Percentiles rank a stretch among this genome's conserved stretches.
phyloP scores from a whole-genome alignment of 2,888 invertebrate genomes.

The Pemphredon lugubris region DNA sequence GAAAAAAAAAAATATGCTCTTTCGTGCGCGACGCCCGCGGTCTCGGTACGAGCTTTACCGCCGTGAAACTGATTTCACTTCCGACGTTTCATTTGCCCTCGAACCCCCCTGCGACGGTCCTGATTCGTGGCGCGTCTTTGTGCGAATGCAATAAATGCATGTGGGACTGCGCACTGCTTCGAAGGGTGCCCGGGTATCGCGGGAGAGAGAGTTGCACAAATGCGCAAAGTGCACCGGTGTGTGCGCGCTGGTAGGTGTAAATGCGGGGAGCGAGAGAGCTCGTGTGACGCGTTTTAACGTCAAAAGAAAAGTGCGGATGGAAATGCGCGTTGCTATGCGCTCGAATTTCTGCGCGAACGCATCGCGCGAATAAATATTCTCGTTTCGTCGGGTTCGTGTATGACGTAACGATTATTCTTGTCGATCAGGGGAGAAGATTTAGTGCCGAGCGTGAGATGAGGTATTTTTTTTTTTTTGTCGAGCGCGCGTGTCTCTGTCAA shows the following conservation, averaged over 20 bases:
- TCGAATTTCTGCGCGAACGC: too few relatives aligned
- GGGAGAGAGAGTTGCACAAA: conserved; percentile 7
- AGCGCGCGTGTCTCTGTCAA: too few relatives aligned
- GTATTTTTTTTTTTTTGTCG: too few relatives aligned
- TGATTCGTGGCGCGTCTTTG: conserved; percentile 44
- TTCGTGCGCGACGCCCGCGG: background rate
- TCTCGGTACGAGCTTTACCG: conserved; percentile 33
- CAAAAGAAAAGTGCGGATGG: background rate
- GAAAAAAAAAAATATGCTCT: background rate
- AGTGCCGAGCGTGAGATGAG: too few relatives aligned
- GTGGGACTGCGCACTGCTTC: conserved; percentile 21
- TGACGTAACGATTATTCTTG: too few relatives aligned
- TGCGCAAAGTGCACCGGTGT: background rate
- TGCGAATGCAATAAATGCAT: conserved; percentile 39
- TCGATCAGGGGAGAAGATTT: too few relatives aligned
- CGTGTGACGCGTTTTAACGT: background rate
- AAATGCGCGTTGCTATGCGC: background rate
- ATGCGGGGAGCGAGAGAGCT: background rate
- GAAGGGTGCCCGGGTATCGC: conserved; percentile 21
- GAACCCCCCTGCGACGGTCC: conserved; percentile 29
- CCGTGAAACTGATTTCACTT: conserved; percentile 67
- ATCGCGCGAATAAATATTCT: too few relatives aligned
- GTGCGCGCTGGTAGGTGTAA: conserved; percentile 11
- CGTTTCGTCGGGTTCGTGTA: too few relatives aligned
- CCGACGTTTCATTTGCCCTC: conserved; percentile 50